Conservation (phyloP, 2,113 vertebrate species). For the Ciconia maguari region DNA sequence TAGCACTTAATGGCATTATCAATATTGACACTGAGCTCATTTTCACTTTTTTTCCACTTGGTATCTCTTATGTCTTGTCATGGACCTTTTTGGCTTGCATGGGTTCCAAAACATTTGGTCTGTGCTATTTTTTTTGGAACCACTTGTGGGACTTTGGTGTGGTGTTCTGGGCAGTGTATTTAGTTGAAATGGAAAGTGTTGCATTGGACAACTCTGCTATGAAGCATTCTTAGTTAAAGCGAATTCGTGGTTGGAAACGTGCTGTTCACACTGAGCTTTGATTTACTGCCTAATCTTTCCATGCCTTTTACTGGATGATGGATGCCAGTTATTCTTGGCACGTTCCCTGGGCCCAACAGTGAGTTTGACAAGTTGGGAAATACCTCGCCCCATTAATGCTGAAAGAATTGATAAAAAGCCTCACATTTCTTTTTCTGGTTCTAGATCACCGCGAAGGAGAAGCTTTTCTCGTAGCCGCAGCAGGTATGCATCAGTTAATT, state of each 20-base stretch:
- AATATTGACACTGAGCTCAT: slow-evolving; percentile 76
- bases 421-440: slow-evolving; percentile 75
- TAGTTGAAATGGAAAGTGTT: slow-evolving; percentile 77
- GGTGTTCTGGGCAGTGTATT: slow-evolving; percentile 79
- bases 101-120: slow-evolving; percentile 80
- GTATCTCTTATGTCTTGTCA: slow-evolving; percentile 74
- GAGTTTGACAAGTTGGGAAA: slow-evolving; percentile 83
- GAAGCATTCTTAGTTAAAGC: slow-evolving; percentile 76
- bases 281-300: slow-evolving; percentile 79
- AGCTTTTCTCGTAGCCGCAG: slow-evolving; percentile 97
- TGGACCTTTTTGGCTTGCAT: slow-evolving; percentile 79
- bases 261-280: slow-evolving; percentile 80
- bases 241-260: slow-evolving; percentile 78
- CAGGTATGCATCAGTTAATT: slow-evolving; percentile 76
- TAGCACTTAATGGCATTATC: slow-evolving; percentile 80
- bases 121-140: slow-evolving; percentile 76
- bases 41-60: slow-evolving; percentile 77
- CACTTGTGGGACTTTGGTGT: slow-evolving; percentile 80
- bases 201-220: slow-evolving; percentile 81
- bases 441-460: slow-evolving; percentile 96
- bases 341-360: slow-evolving; percentile 81
- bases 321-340: slow-evolving; percentile 81
- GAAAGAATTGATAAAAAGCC: slow-evolving; percentile 45
- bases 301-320: slow-evolving; percentile 79
- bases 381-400: slow-evolving; percentile 72